A percentile compares a stretch with the other conserved stretches of the same genome.
Evolutionary conservation across 2,888 invertebrate genomes (phyloP).

Genomic region (Sminthurinus aureus): DNA sequence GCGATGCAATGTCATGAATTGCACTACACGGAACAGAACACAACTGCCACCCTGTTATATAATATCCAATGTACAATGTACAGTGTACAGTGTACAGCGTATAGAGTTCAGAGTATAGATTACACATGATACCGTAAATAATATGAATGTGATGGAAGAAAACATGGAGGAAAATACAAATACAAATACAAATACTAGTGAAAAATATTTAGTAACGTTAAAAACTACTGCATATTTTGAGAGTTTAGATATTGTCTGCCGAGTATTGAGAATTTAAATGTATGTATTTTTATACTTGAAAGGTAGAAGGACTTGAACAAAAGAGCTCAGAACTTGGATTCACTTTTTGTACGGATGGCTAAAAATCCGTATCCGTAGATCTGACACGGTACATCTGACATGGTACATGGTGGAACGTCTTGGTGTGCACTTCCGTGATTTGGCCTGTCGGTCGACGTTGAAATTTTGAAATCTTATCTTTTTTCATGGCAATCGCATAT

Average conservation of each 20-base stretch:
- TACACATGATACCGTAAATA: constrained; percentile 20
- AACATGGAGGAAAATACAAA: constrained; percentile 17
- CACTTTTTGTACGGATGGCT: not conserved
- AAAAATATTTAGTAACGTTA: no score
- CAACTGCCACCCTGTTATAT: no score
- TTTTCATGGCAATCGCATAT: not conserved
- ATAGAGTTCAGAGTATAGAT: constrained; percentile 10
- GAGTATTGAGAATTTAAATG: no score
- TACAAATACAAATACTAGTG: not conserved
- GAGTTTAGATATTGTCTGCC: no score
- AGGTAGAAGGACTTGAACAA: not conserved
- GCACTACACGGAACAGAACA: not conserved
- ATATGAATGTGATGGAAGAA: not conserved
- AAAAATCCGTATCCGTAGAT: no score
- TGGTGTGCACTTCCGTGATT: not conserved
- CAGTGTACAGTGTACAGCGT: not conserved
- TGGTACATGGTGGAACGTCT: not conserved
- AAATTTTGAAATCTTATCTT: constrained; percentile 10
- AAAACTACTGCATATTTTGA: no score
- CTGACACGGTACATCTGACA: no score
- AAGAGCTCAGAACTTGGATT: not conserved
- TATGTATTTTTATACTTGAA: not conserved
- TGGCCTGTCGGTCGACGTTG: constrained; percentile 22
- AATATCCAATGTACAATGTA: not conserved
- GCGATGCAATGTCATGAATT: not conserved